A percentile compares a stretch with the other conserved stretches of the same genome.
Evolutionary conservation across 1,140 invertebrate genomes (phyloP).

Genomic region (Brachionus rotundiformis): DNA sequence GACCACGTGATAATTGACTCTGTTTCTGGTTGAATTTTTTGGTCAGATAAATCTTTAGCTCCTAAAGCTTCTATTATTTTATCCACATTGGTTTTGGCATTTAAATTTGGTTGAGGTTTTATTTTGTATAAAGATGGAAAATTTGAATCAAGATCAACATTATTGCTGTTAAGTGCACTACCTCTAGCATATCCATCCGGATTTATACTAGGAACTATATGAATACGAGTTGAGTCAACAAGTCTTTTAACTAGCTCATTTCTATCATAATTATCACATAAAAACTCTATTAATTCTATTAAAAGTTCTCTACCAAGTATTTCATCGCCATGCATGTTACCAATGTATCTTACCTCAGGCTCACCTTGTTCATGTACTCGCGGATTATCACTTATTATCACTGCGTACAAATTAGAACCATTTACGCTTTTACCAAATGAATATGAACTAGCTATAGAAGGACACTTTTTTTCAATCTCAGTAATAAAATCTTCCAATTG

Average conservation of each 20-base stretch:
- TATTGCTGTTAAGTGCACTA: conserved; percentile 66
- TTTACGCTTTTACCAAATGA: conserved; percentile 80
- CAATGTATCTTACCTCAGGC: conserved; percentile 84
- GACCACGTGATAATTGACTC: conserved; percentile 88
- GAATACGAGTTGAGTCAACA: conserved; percentile 72
- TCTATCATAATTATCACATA: conserved; percentile 75
- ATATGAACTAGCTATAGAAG: conserved; percentile 1
- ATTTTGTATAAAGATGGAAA: conserved; percentile 76
- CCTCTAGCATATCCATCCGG: conserved; percentile 72
- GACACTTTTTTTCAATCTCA: conserved; percentile 36
- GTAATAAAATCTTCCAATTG: neutral
- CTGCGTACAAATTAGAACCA: conserved; percentile 75
- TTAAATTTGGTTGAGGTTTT: conserved; percentile 70
- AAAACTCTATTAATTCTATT: conserved; percentile 77
- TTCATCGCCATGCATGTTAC: conserved; percentile 89
- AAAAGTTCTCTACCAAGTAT: conserved; percentile 80
- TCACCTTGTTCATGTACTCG: conserved; percentile 69
- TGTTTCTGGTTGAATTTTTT: conserved; percentile 87
- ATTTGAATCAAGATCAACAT: conserved; percentile 89
- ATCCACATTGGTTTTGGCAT: neutral
- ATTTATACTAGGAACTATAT: conserved; percentile 84
- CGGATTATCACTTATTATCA: conserved; percentile 74
- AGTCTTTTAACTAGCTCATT: conserved; percentile 64
- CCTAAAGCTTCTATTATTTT: neutral
- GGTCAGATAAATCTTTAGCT: conserved; percentile 63